These are phyloP conservation scores for Chaetorhynchus papuensis DNA, from an alignment of 2,113 vertebrate species.

Conservation along the genomic window DNA sequence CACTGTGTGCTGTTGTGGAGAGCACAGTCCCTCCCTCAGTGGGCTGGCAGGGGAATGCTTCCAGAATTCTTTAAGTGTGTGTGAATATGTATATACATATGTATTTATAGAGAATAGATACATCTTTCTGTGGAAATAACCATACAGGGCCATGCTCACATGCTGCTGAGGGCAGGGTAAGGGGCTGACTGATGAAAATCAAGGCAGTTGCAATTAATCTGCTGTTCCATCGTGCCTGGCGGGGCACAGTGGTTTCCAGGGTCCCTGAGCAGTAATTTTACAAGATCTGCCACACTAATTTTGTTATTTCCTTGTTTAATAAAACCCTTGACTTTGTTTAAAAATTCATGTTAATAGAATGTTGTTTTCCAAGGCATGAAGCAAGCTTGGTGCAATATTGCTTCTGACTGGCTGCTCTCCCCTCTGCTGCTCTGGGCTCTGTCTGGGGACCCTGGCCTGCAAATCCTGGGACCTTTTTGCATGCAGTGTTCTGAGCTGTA, in stretches of 20 bases:
- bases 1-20: background rate
- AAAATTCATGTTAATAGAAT: slow-evolving; percentile 20
- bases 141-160: background rate
- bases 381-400: background rate
- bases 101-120: background rate
- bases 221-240: background rate
- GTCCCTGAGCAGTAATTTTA: background rate
- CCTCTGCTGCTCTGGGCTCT: background rate
- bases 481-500: background rate
- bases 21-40: background rate
- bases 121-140: background rate
- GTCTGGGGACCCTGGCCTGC: background rate
- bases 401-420: background rate
- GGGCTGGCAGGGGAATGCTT: background rate
- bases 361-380: background rate
- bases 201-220: background rate
- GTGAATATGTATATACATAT: background rate
- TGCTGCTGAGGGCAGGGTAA: background rate
- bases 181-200: background rate
- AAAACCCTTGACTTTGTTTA: slow-evolving; percentile 31
- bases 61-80: background rate
- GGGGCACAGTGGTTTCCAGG: background rate
- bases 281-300: background rate
- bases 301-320: slow-evolving; percentile 42
- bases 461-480: background rate